These are phyloP conservation scores for Tetraneura akinire DNA, from an alignment of 1,140 invertebrate species.

Conservation along the genomic window DNA sequence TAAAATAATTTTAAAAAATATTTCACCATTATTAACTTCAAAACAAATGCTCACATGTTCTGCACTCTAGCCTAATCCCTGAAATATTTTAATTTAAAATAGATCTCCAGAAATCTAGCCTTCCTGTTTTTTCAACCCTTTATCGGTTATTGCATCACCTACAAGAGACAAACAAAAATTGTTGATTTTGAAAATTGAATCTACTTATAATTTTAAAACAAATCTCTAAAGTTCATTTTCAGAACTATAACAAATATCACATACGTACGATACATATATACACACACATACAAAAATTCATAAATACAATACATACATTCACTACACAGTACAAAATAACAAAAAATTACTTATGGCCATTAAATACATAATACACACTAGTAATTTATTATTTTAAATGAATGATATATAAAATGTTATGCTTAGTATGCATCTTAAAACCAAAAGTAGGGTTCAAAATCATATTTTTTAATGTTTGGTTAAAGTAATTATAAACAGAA, in stretches of 20 bases:
- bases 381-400: too few species aligned
- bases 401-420: background rate
- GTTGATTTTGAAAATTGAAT: constrained; percentile 43
- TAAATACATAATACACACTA: constrained; percentile 30
- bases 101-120: constrained; percentile 49
- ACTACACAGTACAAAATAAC: constrained; percentile 33
- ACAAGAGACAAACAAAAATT: constrained; percentile 51
- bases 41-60: constrained; percentile 51
- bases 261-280: constrained; percentile 6
- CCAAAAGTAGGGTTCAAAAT: background rate
- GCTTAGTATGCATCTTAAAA: too few species aligned
- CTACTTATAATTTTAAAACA: constrained; percentile 38
- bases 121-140: constrained; percentile 51
- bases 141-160: constrained; percentile 51
- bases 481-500: too few species aligned
- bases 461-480: too few species aligned
- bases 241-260: constrained; percentile 14
- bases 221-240: constrained; percentile 27
- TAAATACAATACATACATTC: background rate
- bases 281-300: background rate
- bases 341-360: background rate
- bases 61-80: constrained; percentile 50
- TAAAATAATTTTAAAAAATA: constrained; percentile 30
- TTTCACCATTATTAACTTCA: constrained; percentile 26
- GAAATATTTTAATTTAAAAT: constrained; percentile 48